phyloP scores from a whole-genome alignment of 64 coral and sea anemone genomes.

The Montipora efflorescens region DNA sequence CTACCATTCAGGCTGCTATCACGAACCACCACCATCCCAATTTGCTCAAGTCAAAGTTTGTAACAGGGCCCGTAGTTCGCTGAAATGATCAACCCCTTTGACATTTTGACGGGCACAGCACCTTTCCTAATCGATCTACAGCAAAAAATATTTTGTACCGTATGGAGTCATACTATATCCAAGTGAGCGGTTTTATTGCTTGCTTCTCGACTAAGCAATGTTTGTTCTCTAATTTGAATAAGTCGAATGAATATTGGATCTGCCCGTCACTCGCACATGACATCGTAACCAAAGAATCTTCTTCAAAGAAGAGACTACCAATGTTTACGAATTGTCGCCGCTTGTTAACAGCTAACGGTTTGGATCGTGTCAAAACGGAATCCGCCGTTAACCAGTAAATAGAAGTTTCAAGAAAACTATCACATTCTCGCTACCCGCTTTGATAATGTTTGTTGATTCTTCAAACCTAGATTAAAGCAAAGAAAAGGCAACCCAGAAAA shows the following conservation, averaged over 20 bases:
- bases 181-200: slow-evolving; percentile 14
- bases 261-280: slow-evolving; percentile 68
- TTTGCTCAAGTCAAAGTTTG: not conserved
- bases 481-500: not conserved
- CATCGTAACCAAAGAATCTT: slow-evolving; percentile 62
- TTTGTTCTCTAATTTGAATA: slow-evolving; percentile 87
- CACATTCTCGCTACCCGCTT: not conserved
- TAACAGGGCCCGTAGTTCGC: no score
- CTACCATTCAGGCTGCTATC: not conserved
- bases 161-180: not conserved
- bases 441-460: not conserved
- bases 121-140: no score
- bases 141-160: no score
- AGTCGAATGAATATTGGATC: slow-evolving; percentile 73
- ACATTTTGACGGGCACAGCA: no score
- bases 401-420: not conserved
- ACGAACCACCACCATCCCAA: no score
- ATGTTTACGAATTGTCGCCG: slow-evolving; percentile 56
- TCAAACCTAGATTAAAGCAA: not conserved
- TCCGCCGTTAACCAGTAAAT: not conserved
- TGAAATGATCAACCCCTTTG: no score
- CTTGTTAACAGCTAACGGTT: slow-evolving; percentile 52
- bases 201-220: slow-evolving; percentile 54
- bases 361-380: not conserved
- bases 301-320: slow-evolving; percentile 20